phyloP scores from a whole-genome alignment of 2,797 vertebrate genomes.

The Neostethus bicornis region DNA sequence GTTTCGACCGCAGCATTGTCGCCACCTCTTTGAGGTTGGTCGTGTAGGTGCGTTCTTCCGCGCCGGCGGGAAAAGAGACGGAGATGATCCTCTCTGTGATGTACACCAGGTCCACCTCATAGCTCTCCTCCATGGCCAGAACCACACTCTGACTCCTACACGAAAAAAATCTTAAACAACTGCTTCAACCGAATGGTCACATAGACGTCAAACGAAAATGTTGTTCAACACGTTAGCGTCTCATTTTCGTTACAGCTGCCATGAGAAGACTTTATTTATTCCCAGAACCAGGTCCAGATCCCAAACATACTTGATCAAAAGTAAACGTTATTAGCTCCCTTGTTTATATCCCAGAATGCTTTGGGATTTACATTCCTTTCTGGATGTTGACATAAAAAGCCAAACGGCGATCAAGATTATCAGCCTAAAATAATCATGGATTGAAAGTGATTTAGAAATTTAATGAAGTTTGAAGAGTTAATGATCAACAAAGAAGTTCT shows the following conservation, averaged over 20 bases:
- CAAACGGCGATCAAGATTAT: slow-evolving; percentile 21
- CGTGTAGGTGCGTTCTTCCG: slow-evolving; percentile 88
- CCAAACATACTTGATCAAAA: slow-evolving; percentile 48
- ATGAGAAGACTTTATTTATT: slow-evolving; percentile 39
- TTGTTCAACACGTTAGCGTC: too few species aligned
- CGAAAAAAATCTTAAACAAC: neutral
- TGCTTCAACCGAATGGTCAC: neutral
- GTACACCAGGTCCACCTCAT: slow-evolving; percentile 95
- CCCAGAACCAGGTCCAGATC: slow-evolving; percentile 29
- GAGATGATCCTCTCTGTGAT: slow-evolving; percentile 97
- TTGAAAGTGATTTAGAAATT: slow-evolving; percentile 11
- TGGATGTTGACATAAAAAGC: slow-evolving; percentile 44
- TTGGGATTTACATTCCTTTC: slow-evolving; percentile 45
- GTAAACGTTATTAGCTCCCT: slow-evolving; percentile 49
- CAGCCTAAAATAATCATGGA: slow-evolving; percentile 5
- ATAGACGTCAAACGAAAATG: slow-evolving; percentile 1
- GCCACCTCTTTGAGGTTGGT: slow-evolving; percentile 92
- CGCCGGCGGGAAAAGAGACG: slow-evolving; percentile 84
- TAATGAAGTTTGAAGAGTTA: neutral
- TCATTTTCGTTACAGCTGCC: slow-evolving; percentile 21
- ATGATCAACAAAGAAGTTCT: neutral
- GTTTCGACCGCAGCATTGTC: slow-evolving; percentile 95
- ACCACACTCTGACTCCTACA: slow-evolving; percentile 79
- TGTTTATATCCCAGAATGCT: slow-evolving; percentile 52
- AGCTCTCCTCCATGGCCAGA: slow-evolving; percentile 89